phyloP scores from a whole-genome alignment of 2,888 invertebrate genomes.

The Hydraecia micacea region DNA sequence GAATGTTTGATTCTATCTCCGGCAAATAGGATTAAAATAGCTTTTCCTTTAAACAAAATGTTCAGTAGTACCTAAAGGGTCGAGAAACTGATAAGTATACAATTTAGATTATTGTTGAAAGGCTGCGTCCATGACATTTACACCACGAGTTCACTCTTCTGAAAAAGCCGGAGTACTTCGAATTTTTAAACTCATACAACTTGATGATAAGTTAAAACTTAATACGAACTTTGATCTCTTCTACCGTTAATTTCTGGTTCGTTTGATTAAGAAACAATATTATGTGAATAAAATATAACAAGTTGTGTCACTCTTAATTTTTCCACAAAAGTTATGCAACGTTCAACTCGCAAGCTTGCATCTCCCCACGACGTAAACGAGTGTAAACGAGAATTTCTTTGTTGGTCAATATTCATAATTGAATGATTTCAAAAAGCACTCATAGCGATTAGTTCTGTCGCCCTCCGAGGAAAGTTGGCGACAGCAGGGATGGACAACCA shows the following conservation, averaged over 20 bases:
- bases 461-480: conserved; percentile 73
- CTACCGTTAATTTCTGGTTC: not conserved
- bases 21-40: not conserved
- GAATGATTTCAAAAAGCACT: conserved; percentile 84
- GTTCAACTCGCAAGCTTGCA: not conserved
- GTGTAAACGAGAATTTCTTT: conserved; percentile 62
- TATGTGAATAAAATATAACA: not conserved
- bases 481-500: conserved; percentile 72
- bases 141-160: not conserved
- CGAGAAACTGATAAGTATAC: not conserved
- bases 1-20: not conserved
- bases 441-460: conserved; percentile 84
- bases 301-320: conserved; percentile 1
- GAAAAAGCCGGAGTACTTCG: not conserved
- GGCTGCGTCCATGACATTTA: not conserved
- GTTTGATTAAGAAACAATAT: not conserved
- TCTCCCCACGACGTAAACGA: conserved; percentile 52
- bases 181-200: not conserved
- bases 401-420: conserved; percentile 86
- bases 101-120: not conserved
- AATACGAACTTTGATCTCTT: not conserved
- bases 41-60: not conserved
- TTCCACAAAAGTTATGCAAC: conserved; percentile 24
- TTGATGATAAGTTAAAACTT: not conserved
- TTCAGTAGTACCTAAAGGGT: not conserved